Base-by-base conservation (phyloP, 37 sponge, comb jelly and placozoan genomes). In the Diacarnus erythraeanus region DNA sequence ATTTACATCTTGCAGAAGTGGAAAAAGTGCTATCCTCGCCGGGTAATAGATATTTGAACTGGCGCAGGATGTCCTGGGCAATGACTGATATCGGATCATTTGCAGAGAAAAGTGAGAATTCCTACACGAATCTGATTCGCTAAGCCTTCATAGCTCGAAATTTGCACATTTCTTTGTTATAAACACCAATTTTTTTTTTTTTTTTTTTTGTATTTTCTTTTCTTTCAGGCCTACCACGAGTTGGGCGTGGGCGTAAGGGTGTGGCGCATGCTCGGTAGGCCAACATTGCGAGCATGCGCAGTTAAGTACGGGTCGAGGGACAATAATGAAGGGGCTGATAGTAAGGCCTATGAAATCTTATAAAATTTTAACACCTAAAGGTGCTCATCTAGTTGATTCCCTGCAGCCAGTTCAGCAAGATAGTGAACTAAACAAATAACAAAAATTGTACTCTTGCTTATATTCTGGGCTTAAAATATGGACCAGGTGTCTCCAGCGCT, bases 361-460 rank as follows among this genome's bases (percentile, higher is more conserved):
- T 35, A 41, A 38, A 40, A 71, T 37, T 80, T 70, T 80, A 67
- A 70, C 80, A 80, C 80, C 58, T 70, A 22, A 10, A 79, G 80
- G 80, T 80, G 80, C 47, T 71, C 80, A 80, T 34, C 33, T 57
- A 56, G 51, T 74, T 18, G 27, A 26, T 74, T 56, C 41, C 18
- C 12, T 17, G 27, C 12, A 15, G 5, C 21, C 40, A 36, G 59
- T 17, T 42, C 51, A 12, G 8, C 43, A 27, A 64, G 26, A 8
- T 64, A 25, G 10, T 64, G 26, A 8, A 9, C 26, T 63, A 6
- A 27, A 20, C 30, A 63, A 30, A 30, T 8, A 6, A 63, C 64
- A 25, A 63, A 30, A 63, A n/a, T 25, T n/a, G 25, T 36, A 69
- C 20, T 69, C 69, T 69, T 18, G 36, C 38, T 69, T 36, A 10